Evolutionary conservation across 2,888 invertebrate genomes (phyloP), one percentile per base, ranked within the genome.

Genomic region (Apamea anceps): DNA sequence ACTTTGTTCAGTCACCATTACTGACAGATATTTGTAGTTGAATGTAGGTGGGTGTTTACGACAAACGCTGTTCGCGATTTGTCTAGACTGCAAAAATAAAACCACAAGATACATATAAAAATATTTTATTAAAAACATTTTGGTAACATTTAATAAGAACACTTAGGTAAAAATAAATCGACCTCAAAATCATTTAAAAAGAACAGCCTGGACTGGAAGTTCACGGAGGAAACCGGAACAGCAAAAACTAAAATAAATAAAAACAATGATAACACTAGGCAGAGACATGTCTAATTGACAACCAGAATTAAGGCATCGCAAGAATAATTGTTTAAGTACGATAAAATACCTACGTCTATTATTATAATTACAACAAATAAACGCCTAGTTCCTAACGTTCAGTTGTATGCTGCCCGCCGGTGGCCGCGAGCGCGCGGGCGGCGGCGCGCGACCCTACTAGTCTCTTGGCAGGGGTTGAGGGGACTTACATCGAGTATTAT

Each of bases 101-200:
- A 95, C 93, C 92, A 85, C 89, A 85, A 79, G 81, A 21, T 97
- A 97, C 97, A 96, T 97, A 97, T 97, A 97, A 97, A 97, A 97
- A 97, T 97, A 97, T 97, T 97, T 97, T 97, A 97, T 97, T 97
- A 97, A 97, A 97, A 97, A 97, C 97, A 97, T 97, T 97, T 97
- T 97, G 97, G 97, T 97, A 97, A 97, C 97, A 97, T 97, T 97
- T 97, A 97, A 97, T 97, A 97, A 97, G 97, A 97, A 97, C 97
- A 97, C 97, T 97, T 97, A 97, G 97, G 97, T 97, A 97, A 97
- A 97, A 97, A 97, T 97, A 97, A 97, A 97, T 96, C 96, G 96
- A 97, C 97, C 93, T 96, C 96, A 97, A 97, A 97, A 97, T 97
- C 92, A 97, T 97, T 97, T 96, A 92, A 96, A 97, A 96, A 97